A percentile compares a stretch with the other conserved stretches of the same genome.
Evolutionary conservation across 1,140 invertebrate genomes (phyloP).

Genomic region (Meloidogyne exigua): DNA sequence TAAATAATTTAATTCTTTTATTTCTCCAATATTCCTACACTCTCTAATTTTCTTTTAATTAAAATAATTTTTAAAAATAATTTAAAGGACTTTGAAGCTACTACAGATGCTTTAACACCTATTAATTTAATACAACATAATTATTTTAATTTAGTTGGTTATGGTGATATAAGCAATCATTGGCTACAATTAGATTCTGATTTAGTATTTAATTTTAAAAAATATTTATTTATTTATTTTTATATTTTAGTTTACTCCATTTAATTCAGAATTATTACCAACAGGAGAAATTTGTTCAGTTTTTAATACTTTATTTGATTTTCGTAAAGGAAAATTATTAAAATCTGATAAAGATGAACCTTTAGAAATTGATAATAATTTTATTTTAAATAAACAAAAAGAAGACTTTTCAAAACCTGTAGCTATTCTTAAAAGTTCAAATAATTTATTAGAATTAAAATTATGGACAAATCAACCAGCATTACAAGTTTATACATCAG

Average conservation of each 20-base stretch:
- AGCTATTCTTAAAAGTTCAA: conserved; percentile 7
- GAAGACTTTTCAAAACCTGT: not conserved
- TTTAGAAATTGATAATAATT: conserved; percentile 21
- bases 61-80: too few species aligned
- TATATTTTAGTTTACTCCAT: conserved; percentile 21
- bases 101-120: conserved; percentile 14
- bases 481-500: conserved; percentile 20
- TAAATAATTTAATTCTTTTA: too few species aligned
- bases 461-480: conserved; percentile 21
- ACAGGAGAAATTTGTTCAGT: conserved; percentile 16
- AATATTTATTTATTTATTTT: not conserved
- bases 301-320: conserved; percentile 16
- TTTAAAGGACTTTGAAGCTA: conserved; percentile 17
- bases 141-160: conserved; percentile 20
- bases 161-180: conserved; percentile 16
- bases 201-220: not conserved
- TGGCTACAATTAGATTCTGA: conserved; percentile 14
- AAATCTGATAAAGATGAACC: not conserved
- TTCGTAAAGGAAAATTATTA: conserved; percentile 10
- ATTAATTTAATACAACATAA: conserved; percentile 25
- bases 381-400: conserved; percentile 6
- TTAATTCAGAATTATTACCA: not conserved
- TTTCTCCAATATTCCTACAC: too few species aligned
- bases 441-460: conserved; percentile 14
- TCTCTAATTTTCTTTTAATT: too few species aligned